Conservation (phyloP, 2,113 vertebrate genomes). For the Natator depressus region DNA sequence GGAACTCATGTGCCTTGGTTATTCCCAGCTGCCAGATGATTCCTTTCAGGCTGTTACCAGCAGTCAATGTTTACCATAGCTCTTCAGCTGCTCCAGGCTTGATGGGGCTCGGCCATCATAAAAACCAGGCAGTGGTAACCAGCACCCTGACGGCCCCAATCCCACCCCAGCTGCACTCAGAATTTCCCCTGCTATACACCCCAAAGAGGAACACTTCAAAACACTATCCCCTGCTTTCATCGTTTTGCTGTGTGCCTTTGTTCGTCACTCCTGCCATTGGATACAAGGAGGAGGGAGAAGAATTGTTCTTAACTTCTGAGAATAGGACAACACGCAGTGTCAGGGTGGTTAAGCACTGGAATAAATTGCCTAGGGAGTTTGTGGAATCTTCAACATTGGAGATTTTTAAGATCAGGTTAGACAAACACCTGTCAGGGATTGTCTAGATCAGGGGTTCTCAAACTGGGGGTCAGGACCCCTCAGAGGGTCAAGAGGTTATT, state of each 20-base stretch:
- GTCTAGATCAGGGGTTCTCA: no score
- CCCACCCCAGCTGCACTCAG: background rate
- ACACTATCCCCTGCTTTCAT: background rate
- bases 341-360: no score
- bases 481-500: no score
- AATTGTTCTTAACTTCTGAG: no score
- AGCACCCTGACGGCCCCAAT: background rate
- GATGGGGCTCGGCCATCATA: background rate
- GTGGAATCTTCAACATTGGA: no score
- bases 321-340: no score
- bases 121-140: background rate
- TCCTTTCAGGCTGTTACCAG: background rate
- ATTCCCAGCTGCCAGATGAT: background rate
- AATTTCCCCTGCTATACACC: background rate
- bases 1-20: background rate
- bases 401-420: no score
- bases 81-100: background rate
- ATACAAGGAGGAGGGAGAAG: no score
- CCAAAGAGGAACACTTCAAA: background rate
- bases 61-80: background rate
- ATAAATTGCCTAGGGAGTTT: no score
- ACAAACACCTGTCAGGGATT: no score
- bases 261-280: background rate
- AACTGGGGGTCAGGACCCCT: no score
- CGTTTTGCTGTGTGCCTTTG: background rate